phyloP scores from a whole-genome alignment of 2,113 vertebrate genomes.

The Oryctolagus cuniculus region mOryCun1.1 NC_091449.1:61332001-61332500 shows the following conservation, averaged over 20 bases:
- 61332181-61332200: background rate
- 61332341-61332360: background rate
- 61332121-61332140: background rate
- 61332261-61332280: background rate
- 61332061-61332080: background rate
- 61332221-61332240: background rate
- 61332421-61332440: background rate
- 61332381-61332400: background rate
- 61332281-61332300: background rate
- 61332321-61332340: background rate
- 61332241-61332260: background rate
- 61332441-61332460: conserved; percentile 75
- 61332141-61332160: no score
- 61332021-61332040: background rate
- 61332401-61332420: conserved; percentile 36
- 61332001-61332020: background rate
- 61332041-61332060: background rate
- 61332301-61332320: background rate
- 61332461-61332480: conserved; percentile 93
- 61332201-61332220: background rate
- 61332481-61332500: conserved; percentile 92
- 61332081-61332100: background rate
- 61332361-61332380: conserved; percentile 40
- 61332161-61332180: background rate
- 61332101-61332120: accelerated